Conservation (phyloP, 2,888 invertebrate genomes). For the Criorhina ranunculi region DNA sequence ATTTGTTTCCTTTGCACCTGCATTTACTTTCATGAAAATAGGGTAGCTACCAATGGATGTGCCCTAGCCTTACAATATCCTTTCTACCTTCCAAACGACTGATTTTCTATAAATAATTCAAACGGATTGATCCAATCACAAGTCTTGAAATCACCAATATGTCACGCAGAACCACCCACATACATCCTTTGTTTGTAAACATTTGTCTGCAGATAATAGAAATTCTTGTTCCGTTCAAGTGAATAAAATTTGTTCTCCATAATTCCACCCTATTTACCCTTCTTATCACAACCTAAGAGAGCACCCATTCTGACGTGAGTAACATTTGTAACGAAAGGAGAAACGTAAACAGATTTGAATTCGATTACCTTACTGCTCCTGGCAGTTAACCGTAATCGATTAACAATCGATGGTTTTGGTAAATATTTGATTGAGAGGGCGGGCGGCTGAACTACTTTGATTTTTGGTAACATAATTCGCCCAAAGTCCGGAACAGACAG, state of each 20-base stretch:
- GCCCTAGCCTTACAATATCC: neutral
- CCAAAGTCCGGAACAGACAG: constrained; percentile 14
- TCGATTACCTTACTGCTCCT: constrained; percentile 11
- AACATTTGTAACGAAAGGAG: neutral
- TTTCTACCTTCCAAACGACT: neutral
- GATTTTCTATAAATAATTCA: neutral
- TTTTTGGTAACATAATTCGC: constrained; percentile 10
- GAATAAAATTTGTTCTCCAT: constrained; percentile 8
- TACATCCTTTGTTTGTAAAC: neutral
- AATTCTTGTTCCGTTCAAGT: neutral
- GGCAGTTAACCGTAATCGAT: constrained; percentile 35
- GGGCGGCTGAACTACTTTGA: neutral
- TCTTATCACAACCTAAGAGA: neutral
- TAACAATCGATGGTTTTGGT: constrained; percentile 37
- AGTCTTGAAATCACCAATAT: neutral
- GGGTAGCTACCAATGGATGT: too few species aligned
- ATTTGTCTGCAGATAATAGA: constrained; percentile 24
- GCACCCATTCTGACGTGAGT: neutral
- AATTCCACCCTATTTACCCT: constrained; percentile 32
- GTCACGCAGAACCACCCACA: neutral
- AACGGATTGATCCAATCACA: neutral
- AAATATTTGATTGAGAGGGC: constrained; percentile 15
- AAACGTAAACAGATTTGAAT: constrained; percentile 1
- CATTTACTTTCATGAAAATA: too few species aligned
- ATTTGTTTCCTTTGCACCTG: too few species aligned